These are phyloP conservation scores for Drosophila pachea DNA, from an alignment of 1,140 invertebrate genomes.

Conservation along the genomic window DNA sequence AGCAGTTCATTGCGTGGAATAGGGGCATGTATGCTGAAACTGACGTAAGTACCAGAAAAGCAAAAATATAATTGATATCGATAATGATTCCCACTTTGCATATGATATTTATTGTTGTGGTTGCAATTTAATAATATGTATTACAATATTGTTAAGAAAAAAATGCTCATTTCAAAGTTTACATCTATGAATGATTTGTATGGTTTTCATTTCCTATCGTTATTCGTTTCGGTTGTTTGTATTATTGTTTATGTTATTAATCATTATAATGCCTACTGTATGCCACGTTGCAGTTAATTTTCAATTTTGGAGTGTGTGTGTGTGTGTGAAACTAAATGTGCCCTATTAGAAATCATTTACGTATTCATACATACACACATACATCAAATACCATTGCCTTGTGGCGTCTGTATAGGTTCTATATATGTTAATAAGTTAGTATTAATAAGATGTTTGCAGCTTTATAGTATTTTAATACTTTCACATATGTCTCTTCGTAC, in stretches of 20 bases:
- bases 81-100: constrained; percentile 51
- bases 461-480: constrained; percentile 41
- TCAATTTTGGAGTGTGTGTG: constrained; percentile 14
- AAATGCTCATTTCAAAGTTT: constrained; percentile 52
- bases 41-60: constrained; percentile 6
- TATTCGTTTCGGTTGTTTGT: too few relatives aligned
- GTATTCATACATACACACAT: constrained; percentile 42
- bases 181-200: constrained; percentile 18
- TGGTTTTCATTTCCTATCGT: constrained; percentile 2
- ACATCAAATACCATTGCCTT: constrained; percentile 11
- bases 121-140: constrained; percentile 57
- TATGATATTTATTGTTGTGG: constrained; percentile 75
- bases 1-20: too few relatives aligned
- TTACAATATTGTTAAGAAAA: constrained; percentile 63
- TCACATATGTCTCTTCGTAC: constrained; percentile 37
- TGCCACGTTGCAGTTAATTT: constrained; percentile 5
- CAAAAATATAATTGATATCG: neutral
- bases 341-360: constrained; percentile 65
- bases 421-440: constrained; percentile 12
- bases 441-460: constrained; percentile 19
- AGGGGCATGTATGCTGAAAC: too few relatives aligned
- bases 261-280: constrained; percentile 28
- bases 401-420: neutral
- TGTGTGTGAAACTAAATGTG: constrained; percentile 30
- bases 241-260: constrained; percentile 15